These are phyloP conservation scores for Thermophis baileyi DNA, from an alignment of 2,113 vertebrate genomes.

Conservation along the genomic window DNA sequence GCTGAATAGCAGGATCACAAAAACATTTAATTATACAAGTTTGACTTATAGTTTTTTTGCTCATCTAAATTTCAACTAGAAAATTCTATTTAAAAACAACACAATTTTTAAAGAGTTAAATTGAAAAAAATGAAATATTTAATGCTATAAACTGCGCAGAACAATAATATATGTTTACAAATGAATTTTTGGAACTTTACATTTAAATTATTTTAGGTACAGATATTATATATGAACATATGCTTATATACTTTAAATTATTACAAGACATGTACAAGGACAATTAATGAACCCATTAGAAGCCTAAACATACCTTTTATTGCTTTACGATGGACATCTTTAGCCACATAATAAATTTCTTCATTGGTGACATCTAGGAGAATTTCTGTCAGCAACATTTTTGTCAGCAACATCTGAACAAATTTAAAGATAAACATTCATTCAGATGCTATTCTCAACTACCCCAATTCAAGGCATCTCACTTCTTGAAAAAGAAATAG, in stretches of 20 bases:
- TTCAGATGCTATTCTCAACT: constrained; percentile 20
- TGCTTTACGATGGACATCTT: constrained; percentile 93
- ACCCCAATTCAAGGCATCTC: not conserved
- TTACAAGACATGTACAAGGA: constrained; percentile 70
- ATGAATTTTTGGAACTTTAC: constrained; percentile 45
- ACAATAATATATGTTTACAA: constrained; percentile 59
- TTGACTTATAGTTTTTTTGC: constrained; percentile 51
- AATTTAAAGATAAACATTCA: constrained; percentile 8
- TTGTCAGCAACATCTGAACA: constrained; percentile 90
- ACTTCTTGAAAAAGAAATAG: not conserved
- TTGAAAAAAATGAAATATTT: constrained; percentile 62
- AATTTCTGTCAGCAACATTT: constrained; percentile 96
- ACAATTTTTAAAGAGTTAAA: constrained; percentile 56
- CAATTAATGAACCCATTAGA: constrained; percentile 48
- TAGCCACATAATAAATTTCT: constrained; percentile 90
- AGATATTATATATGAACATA: constrained; percentile 53
- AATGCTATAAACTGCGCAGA: constrained; percentile 61
- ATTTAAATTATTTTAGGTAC: constrained; percentile 5
- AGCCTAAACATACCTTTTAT: constrained; percentile 84
- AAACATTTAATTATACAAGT: constrained; percentile 50
- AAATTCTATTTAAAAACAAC: constrained; percentile 20
- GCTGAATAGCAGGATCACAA: constrained; percentile 58
- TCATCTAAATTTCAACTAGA: constrained; percentile 60
- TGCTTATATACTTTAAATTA: constrained; percentile 30
- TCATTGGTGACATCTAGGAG: constrained; percentile 97